phyloP scores from a whole-genome alignment of 2,113 vertebrate genomes.

The Narcine bancroftii region DNA sequence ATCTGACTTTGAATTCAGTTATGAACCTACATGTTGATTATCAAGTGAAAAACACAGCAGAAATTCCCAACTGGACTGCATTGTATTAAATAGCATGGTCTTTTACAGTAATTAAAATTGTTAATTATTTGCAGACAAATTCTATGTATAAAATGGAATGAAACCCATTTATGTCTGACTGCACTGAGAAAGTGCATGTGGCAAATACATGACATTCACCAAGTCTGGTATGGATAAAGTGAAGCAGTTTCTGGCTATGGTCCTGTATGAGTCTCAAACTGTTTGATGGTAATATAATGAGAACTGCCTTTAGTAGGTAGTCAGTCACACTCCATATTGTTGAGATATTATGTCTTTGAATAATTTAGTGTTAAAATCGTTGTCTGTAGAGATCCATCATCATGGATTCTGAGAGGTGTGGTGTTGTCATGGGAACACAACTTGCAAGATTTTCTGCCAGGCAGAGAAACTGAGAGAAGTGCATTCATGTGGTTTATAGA shows the following conservation, averaged over 20 bases:
- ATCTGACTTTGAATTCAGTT: not conserved
- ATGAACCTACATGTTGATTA: not conserved
- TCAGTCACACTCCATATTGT: constrained; percentile 26
- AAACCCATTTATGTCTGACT: not conserved
- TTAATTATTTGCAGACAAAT: not conserved
- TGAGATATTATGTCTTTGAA: not conserved
- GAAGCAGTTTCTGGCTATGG: not conserved
- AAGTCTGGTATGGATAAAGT: not conserved
- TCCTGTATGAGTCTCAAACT: not conserved
- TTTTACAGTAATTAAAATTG: not conserved
- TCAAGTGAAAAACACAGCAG: not conserved
- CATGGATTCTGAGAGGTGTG: not conserved
- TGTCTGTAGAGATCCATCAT: not conserved
- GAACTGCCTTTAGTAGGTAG: not conserved
- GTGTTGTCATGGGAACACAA: constrained; percentile 11
- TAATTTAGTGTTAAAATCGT: constrained; percentile 24
- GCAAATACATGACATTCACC: not conserved
- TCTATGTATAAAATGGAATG: not conserved
- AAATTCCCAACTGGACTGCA: not conserved
- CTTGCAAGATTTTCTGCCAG: not conserved
- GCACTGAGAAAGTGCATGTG: not conserved
- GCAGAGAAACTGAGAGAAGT: not conserved
- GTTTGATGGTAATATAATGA: not conserved
- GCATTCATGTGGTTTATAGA: not conserved
- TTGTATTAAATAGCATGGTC: not conserved